A percentile compares a stretch with the other conserved stretches of the same genome.
These are phyloP conservation scores for Xanthorhoe spadicearia DNA, from an alignment of 2,888 invertebrate genomes.

Conservation along the genomic window DNA sequence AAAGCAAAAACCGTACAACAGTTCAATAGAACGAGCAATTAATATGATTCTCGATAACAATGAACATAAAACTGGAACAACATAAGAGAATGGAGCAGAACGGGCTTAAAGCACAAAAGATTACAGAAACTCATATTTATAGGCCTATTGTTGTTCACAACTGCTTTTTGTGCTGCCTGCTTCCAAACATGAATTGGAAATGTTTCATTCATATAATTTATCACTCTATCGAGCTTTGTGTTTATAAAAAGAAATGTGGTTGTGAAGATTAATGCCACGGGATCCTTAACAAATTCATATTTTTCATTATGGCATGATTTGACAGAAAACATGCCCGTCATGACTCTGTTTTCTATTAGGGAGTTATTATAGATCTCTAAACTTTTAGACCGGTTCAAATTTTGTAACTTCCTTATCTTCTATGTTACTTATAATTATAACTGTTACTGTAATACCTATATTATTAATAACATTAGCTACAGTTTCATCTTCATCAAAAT, in stretches of 20 bases:
- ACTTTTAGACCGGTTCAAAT: conserved; percentile 46
- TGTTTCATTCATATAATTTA: conserved; percentile 80
- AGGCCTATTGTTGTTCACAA: conserved; percentile 73
- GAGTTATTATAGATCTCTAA: conserved; percentile 53
- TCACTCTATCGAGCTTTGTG: conserved; percentile 78
- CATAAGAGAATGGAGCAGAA: conserved; percentile 64
- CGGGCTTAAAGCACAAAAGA: conserved; percentile 58
- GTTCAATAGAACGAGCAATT: conserved; percentile 58
- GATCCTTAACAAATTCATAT: conserved; percentile 68
- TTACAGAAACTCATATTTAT: conserved; percentile 76
- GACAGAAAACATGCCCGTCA: conserved; percentile 74
- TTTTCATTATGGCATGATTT: conserved; percentile 77
- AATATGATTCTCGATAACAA: conserved; percentile 58
- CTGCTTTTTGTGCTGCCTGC: conserved; percentile 66
- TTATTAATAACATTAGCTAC: background rate
- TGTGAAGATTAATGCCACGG: conserved; percentile 62
- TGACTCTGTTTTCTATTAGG: conserved; percentile 67
- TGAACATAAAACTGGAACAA: conserved; percentile 59
- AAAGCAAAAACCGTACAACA: conserved; percentile 24
- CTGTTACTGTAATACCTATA: background rate
- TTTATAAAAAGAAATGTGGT: conserved; percentile 70
- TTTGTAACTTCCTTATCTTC: background rate
- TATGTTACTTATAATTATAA: background rate
- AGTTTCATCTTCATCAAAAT: background rate
- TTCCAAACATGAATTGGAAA: conserved; percentile 68